phyloP scores from a whole-genome alignment of 1,140 invertebrate species.

The Bombus huntii region DNA sequence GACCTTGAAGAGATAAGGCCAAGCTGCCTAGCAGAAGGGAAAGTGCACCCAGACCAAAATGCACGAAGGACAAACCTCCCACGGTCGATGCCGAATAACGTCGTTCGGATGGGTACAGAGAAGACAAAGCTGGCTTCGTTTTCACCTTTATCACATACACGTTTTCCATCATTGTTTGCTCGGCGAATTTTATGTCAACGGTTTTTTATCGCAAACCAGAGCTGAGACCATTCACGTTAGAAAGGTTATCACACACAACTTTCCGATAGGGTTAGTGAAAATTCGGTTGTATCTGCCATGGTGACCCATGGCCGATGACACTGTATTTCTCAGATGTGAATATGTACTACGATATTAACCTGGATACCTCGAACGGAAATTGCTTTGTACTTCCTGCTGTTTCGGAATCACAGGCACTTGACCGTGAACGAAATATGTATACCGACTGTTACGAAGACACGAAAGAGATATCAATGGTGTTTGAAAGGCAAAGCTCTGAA shows the following conservation, averaged over 20 bases:
- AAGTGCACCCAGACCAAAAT: conserved; percentile 83
- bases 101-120: conserved; percentile 85
- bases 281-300: background rate
- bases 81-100: conserved; percentile 87
- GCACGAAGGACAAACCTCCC: conserved; percentile 85
- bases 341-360: background rate
- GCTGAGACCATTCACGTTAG: background rate
- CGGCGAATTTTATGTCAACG: background rate
- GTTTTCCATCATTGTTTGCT: conserved; percentile 83
- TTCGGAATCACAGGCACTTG: conserved; percentile 42
- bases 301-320: background rate
- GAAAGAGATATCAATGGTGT: background rate
- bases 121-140: conserved; percentile 84
- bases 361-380: conserved; percentile 42
- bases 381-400: conserved; percentile 40
- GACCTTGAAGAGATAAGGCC: conserved; percentile 79
- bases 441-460: background rate
- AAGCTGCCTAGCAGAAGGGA: conserved; percentile 83
- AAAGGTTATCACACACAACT: background rate
- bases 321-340: no score
- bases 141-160: conserved; percentile 86
- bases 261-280: background rate
- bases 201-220: background rate
- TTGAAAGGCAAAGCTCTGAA: background rate
- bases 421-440: conserved; percentile 51